Evolutionary conservation across 2,113 vertebrate species (phyloP).

Genomic region (Cyphotilapia sp.): DNA sequence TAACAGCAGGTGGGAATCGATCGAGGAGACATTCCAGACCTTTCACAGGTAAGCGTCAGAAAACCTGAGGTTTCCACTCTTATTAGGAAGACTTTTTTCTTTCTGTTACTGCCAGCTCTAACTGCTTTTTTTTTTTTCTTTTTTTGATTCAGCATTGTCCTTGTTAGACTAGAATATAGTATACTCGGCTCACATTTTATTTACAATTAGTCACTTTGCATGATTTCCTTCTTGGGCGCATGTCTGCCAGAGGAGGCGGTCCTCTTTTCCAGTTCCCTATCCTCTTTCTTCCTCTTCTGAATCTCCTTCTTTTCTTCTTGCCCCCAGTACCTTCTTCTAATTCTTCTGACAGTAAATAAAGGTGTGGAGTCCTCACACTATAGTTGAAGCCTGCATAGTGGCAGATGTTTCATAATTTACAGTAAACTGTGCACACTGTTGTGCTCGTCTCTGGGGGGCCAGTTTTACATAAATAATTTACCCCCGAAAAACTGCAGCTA

Average conservation of each 20-base stretch:
- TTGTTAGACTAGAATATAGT: background rate
- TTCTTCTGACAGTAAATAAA: slow-evolving; percentile 71
- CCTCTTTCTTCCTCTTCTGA: background rate
- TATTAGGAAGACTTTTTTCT: background rate
- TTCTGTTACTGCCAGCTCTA: background rate
- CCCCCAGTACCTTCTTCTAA: slow-evolving; percentile 8
- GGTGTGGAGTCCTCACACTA: slow-evolving; percentile 47
- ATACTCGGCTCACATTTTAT: background rate
- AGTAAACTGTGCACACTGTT: background rate
- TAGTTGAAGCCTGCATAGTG: slow-evolving; percentile 1
- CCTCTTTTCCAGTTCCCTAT: slow-evolving; percentile 16
- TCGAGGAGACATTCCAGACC: slow-evolving; percentile 97
- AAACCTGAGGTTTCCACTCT: background rate
- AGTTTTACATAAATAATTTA: background rate
- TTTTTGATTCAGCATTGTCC: background rate
- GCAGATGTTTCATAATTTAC: background rate
- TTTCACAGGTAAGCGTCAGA: slow-evolving; percentile 83
- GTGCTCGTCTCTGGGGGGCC: background rate
- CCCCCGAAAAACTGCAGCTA: slow-evolving; percentile 7
- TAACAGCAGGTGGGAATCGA: slow-evolving; percentile 97
- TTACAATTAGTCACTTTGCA: slow-evolving; percentile 46
- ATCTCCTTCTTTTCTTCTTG: slow-evolving; percentile 1
- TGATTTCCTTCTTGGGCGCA: slow-evolving; percentile 55
- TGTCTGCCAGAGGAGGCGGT: slow-evolving; percentile 44
- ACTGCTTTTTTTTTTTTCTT: background rate